phyloP scores from a whole-genome alignment of 2,113 vertebrate species.

The Orthonyx spaldingii region DNA sequence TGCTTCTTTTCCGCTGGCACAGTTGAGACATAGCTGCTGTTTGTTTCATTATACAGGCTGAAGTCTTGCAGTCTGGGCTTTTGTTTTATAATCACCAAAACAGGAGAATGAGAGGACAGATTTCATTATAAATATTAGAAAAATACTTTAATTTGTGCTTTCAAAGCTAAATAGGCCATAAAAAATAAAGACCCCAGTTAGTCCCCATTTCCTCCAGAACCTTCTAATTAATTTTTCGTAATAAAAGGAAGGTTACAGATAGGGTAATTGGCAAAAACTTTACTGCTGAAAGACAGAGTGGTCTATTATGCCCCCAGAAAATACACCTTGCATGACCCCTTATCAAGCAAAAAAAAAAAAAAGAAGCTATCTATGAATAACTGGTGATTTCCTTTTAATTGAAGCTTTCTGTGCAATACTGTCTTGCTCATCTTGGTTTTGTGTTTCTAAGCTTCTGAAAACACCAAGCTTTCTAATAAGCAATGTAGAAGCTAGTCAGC shows the following conservation, averaged over 20 bases:
- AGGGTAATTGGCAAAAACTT: slow-evolving; percentile 57
- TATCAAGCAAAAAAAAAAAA: not conserved
- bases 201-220: slow-evolving; percentile 31
- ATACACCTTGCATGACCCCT: slow-evolving; percentile 40
- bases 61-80: slow-evolving; percentile 27
- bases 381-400: not conserved
- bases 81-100: slow-evolving; percentile 28
- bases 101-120: not conserved
- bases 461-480: not conserved
- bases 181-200: slow-evolving; percentile 49
- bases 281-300: slow-evolving; percentile 2
- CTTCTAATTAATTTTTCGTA: slow-evolving; percentile 55
- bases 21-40: not conserved
- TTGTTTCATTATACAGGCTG: not conserved
- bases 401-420: not conserved
- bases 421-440: not conserved
- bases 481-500: not conserved
- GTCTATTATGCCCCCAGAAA: slow-evolving; percentile 39
- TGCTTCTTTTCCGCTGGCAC: slow-evolving; percentile 8
- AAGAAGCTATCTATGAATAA: not conserved
- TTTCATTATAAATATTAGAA: slow-evolving; percentile 43
- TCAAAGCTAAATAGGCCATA: slow-evolving; percentile 52
- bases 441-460: not conserved
- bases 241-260: slow-evolving; percentile 52
- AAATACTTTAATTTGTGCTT: slow-evolving; percentile 24